Evolutionary conservation across 2,113 vertebrate genomes (phyloP).

Genomic region (Psittacara wagleri): DNA sequence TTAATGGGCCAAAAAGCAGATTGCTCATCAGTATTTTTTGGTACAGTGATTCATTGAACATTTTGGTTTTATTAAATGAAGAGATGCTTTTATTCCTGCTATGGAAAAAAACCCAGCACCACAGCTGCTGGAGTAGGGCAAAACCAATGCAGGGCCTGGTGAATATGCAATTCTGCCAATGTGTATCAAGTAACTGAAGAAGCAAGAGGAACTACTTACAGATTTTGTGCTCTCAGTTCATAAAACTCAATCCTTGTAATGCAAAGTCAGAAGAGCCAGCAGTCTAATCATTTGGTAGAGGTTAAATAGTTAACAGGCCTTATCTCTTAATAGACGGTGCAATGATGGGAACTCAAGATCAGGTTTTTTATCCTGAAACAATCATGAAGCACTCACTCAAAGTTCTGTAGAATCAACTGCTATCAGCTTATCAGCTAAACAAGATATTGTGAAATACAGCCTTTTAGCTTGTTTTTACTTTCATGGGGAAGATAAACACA

Average conservation of each 20-base stretch:
- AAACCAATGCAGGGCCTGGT: not conserved
- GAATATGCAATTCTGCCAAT: not conserved
- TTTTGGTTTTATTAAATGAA: not conserved
- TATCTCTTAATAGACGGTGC: not conserved
- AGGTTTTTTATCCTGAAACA: not conserved
- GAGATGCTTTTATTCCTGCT: not conserved
- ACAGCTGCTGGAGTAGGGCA: not conserved
- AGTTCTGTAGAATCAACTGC: not conserved
- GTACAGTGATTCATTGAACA: not conserved
- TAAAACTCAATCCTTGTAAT: not conserved
- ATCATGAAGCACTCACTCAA: not conserved
- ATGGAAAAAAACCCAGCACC: accelerated
- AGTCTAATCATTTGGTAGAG: not conserved
- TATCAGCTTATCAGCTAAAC: not conserved
- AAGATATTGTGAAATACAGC: not conserved
- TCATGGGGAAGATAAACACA: not conserved
- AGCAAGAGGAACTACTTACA: not conserved
- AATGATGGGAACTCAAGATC: not conserved
- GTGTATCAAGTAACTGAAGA: not conserved
- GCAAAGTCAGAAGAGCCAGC: not conserved
- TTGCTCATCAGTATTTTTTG: not conserved
- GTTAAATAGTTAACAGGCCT: not conserved
- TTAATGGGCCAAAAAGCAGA: not conserved
- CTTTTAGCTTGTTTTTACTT: not conserved
- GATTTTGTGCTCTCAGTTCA: not conserved